A percentile compares a stretch with the other conserved stretches of the same genome.
Evolutionary conservation across 2,797 vertebrate genomes (phyloP).

Genomic region (Falco rusticolus): DNA sequence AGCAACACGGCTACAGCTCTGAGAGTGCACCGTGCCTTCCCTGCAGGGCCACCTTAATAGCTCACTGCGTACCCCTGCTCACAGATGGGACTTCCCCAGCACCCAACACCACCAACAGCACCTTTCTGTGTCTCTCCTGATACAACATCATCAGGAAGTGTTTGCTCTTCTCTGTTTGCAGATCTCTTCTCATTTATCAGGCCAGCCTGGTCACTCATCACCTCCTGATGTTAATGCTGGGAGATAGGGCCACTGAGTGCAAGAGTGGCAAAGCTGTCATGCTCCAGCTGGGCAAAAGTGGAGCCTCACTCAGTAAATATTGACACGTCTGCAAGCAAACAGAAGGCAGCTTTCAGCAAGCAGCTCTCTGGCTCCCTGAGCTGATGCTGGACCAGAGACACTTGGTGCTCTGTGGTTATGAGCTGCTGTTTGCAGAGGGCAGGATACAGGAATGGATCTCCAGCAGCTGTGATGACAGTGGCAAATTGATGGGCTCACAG

Average conservation of each 20-base stretch:
- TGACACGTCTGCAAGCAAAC: slow-evolving; percentile 63
- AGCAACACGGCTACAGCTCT: neutral
- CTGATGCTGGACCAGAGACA: slow-evolving; percentile 46
- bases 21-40: neutral
- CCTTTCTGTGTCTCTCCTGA: neutral
- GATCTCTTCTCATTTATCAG: slow-evolving; percentile 61
- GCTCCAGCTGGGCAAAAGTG: slow-evolving; percentile 64
- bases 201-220: slow-evolving; percentile 62
- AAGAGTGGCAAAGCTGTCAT: slow-evolving; percentile 60
- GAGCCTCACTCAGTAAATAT: slow-evolving; percentile 69
- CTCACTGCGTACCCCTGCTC: accelerated
- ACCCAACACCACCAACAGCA: neutral
- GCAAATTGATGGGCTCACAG: slow-evolving; percentile 38
- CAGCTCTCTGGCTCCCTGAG: slow-evolving; percentile 33
- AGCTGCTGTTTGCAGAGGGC: slow-evolving; percentile 58
- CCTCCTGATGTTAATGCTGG: slow-evolving; percentile 64
- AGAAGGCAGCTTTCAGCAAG: slow-evolving; percentile 67
- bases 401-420: slow-evolving; percentile 27
- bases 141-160: slow-evolving; percentile 40
- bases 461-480: slow-evolving; percentile 60
- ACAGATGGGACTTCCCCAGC: neutral
- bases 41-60: neutral
- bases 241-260: slow-evolving; percentile 52
- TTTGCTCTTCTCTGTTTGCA: slow-evolving; percentile 65
- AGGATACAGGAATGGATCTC: slow-evolving; percentile 58